A percentile compares a stretch with the other conserved stretches of the same genome.
phyloP scores from a whole-genome alignment of 2,797 vertebrate genomes.

The Ataeniobius toweri region DNA sequence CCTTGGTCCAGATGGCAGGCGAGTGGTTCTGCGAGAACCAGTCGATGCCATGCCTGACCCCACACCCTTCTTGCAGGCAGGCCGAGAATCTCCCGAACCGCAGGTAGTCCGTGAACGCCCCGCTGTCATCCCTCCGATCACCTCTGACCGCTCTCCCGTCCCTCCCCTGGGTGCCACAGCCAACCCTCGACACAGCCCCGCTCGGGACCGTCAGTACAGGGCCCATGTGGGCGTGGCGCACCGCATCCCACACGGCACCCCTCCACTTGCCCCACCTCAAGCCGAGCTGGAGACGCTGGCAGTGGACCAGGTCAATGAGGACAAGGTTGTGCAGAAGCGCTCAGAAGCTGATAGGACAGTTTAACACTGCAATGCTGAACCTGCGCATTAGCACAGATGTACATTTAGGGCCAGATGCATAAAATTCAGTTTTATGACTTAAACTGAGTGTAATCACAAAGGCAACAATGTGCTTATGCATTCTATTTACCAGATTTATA shows the following conservation, averaged over 20 bases:
- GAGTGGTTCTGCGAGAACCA: constrained; percentile 87
- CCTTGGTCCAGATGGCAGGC: constrained; percentile 87
- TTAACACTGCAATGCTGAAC: constrained; percentile 72
- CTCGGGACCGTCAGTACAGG: constrained; percentile 86
- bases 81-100: constrained; percentile 86
- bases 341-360: constrained; percentile 96
- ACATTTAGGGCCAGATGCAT: constrained; percentile 29
- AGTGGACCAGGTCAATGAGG: constrained; percentile 90
- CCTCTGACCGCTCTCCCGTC: constrained; percentile 77
- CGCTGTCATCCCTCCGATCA: constrained; percentile 91
- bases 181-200: constrained; percentile 81
- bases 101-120: constrained; percentile 90
- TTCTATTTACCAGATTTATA: not conserved
- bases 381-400: constrained; percentile 36
- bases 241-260: constrained; percentile 85
- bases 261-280: constrained; percentile 65
- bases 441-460: not conserved
- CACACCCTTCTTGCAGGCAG: constrained; percentile 92
- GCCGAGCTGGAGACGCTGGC: constrained; percentile 91
- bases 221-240: constrained; percentile 93
- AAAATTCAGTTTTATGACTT: constrained; percentile 8
- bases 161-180: constrained; percentile 68
- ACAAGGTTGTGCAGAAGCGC: constrained; percentile 89
- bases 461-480: not conserved
- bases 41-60: constrained; percentile 98